Conservation (phyloP, 2,888 invertebrate species). For the Sthenelais limicola region DNA sequence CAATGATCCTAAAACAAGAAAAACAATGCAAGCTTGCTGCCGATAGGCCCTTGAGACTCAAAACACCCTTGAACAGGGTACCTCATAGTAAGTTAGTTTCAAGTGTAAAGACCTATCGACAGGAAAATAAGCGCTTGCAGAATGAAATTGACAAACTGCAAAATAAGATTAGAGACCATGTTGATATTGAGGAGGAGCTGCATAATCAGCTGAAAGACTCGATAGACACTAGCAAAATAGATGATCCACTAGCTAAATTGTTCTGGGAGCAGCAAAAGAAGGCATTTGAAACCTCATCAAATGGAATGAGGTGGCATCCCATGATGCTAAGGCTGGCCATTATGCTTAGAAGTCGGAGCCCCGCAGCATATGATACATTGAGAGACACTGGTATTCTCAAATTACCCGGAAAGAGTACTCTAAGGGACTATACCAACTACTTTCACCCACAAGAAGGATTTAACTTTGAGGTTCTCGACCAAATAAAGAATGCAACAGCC, state of each 20-base stretch:
- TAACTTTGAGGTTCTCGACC: neutral
- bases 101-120: no score
- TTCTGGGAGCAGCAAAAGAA: neutral
- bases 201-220: no score
- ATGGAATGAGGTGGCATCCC: conserved; percentile 12
- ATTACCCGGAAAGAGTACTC: neutral
- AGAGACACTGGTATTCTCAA: neutral
- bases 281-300: neutral
- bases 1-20: no score
- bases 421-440: neutral
- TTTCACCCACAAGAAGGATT: neutral
- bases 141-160: no score
- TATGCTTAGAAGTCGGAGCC: neutral
- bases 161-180: no score
- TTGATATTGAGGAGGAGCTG: no score
- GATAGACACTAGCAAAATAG: no score
- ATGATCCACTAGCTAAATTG: conserved; percentile 1
- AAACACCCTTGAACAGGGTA: no score
- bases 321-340: neutral
- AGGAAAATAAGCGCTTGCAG: no score
- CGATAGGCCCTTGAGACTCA: no score
- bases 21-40: no score
- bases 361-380: neutral
- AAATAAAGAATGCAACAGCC: neutral
- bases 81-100: no score